Percentiles rank a stretch among this genome's conserved stretches.
Evolutionary conservation across 35 echinoderm and acorn worm genomes (phyloP).

Genomic region (Apostichopus japonicus): DNA sequence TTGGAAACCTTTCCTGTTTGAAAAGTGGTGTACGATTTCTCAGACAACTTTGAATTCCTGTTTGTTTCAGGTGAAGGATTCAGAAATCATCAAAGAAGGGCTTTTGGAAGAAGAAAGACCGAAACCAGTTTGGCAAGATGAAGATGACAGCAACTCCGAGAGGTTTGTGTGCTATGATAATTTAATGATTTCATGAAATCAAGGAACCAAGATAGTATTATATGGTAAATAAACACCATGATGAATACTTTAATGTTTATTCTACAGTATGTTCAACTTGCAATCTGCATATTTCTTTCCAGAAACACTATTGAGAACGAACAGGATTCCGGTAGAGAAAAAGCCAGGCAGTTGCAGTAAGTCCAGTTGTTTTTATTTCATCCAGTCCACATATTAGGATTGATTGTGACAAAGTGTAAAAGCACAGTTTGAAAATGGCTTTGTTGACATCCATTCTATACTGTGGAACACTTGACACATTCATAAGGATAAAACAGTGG

Average conservation of each 20-base stretch:
- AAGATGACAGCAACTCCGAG: neutral
- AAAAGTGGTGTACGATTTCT: no score
- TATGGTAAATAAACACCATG: no score
- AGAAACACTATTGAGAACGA: neutral
- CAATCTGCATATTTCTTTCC: neutral
- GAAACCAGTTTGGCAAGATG: slow-evolving; percentile 51
- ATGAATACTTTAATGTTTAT: no score
- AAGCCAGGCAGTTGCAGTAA: slow-evolving; percentile 21
- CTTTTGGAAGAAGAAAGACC: slow-evolving; percentile 13
- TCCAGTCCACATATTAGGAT: neutral
- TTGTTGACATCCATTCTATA: neutral
- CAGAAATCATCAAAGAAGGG: neutral
- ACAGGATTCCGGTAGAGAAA: neutral
- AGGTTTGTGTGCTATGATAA: neutral
- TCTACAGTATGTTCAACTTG: no score
- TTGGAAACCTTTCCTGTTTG: no score
- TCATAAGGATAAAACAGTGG: neutral
- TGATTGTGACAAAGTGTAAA: neutral
- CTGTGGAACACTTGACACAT: neutral
- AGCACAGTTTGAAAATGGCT: no score
- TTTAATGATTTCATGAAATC: no score
- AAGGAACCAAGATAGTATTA: no score
- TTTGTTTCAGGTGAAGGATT: neutral
- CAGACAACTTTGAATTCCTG: neutral
- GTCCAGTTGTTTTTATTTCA: neutral